Base-by-base conservation (phyloP, 1,140 invertebrate genomes). In the Halesus radiatus region DNA sequence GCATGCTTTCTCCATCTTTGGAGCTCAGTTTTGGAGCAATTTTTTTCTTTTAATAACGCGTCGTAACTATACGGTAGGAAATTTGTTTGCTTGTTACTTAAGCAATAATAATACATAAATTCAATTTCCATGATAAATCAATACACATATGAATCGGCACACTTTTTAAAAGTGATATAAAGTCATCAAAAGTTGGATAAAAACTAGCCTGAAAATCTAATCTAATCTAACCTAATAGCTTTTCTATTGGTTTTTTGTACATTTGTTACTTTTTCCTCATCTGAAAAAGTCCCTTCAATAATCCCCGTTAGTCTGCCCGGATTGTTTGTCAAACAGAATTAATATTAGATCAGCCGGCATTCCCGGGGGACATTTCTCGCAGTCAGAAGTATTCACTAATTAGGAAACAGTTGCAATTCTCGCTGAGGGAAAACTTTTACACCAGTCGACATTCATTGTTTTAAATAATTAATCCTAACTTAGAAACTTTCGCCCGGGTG, bases 391-490 rank as follows among this genome's bases (percentile, higher is more conserved):
- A 50, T 70, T 37, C 66, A 22, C 66, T 70, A 70, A 70, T 70
- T 70, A 70, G 66, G 32, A 70, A 70, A 70, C 66, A 37, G 66
- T 70, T 70, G 66, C 66, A 70, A 22, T 70, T 50, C 66, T 50
- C 66, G 6, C n/a, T 8, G n/a, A 70, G n/a, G 37, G 29, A 70
- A 64, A 70, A 70, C 32, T 70, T 70, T 70, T 70, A 45, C 37
- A 70, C 32, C 29, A 70, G 29, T 45, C 32, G 66, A 23, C 66
- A 20, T 70, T 70, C 66, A 70, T 50, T 70, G 66, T 70, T 70
- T 70, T 70, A 70, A 70, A 70, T 70, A 70, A 70, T 70, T 70
- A 70, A 70, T 70, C 52, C 66, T 45, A 70, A 70, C 66, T 70
- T 50, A 20, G 66, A 70, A 70, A 70, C n/a, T 70, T 70, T 16